These are phyloP conservation scores for Cydia amplana DNA, from an alignment of 1,140 invertebrate species.

Conservation along the genomic window DNA sequence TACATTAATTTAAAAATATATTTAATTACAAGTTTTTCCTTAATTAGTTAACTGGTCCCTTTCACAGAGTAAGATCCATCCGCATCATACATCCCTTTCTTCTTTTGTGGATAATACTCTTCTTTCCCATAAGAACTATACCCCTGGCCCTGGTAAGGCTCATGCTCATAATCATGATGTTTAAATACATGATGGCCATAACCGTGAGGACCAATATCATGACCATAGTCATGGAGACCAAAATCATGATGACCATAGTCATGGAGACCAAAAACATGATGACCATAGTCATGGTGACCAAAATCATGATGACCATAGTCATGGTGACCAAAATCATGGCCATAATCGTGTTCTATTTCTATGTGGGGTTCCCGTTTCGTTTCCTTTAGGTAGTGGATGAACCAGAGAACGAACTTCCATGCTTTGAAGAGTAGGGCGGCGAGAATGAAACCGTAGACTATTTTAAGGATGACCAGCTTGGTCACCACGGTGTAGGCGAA, in stretches of 20 bases:
- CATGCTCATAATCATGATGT: constrained; percentile 38
- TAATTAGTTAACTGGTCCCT: neutral
- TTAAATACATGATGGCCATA: neutral
- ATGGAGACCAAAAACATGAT: constrained; percentile 38
- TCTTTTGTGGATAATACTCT: constrained; percentile 13
- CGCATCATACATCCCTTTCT: constrained; percentile 22
- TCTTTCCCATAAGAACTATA: constrained; percentile 54
- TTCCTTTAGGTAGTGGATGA: constrained; percentile 29
- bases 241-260: constrained; percentile 34
- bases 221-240: constrained; percentile 38
- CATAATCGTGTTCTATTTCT: neutral
- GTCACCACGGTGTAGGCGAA: constrained; percentile 69
- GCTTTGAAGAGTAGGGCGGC: constrained; percentile 58
- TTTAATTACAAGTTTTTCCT: neutral
- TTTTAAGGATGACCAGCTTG: constrained; percentile 66
- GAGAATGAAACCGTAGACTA: constrained; percentile 64
- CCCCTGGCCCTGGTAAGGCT: constrained; percentile 9
- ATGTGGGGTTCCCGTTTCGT: constrained; percentile 28
- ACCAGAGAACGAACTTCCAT: constrained; percentile 53
- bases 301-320: constrained; percentile 33
- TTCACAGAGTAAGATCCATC: constrained; percentile 32
- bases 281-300: constrained; percentile 37
- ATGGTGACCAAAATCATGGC: constrained; percentile 37
- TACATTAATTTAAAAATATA: neutral
- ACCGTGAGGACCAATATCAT: constrained; percentile 34